Evolutionary conservation across 2,113 vertebrate genomes (phyloP), one percentile per base, ranked within the genome.

Genomic region (Cheilinus undulatus): DNA sequence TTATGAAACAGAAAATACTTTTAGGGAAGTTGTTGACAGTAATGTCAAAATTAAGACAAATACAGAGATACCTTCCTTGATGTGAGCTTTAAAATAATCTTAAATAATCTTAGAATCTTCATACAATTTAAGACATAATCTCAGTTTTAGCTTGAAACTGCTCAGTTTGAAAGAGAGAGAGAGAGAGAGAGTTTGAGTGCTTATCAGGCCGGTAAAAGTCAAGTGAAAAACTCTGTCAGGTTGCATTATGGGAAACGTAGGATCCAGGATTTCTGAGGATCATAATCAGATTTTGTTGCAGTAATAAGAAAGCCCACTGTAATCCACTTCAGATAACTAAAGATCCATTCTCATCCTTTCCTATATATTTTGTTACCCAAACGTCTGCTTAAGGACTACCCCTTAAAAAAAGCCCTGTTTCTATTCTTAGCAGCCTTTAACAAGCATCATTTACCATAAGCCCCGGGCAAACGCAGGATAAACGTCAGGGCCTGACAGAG

Each of bases 171-270:
- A 22, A 46, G 40, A 15, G 12, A n/a, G n/a, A n/a, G n/a, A n/a
- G n/a, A n/a, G n/a, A n/a, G n/a, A n/a, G n/a, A n/a, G n/a, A n/a
- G n/a, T n/a, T 49, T 40, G 13, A 13, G 40, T 22, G 30, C 59
- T 40, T 3, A 40, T 26, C 30, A 46, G 38, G 52, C 20, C 24
- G 40, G 42, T n/a, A 23, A 15, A 2, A 15, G 19, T 3, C 7
- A 17, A 17, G 13, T 1, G 43, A 38, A 57, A 49, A 10, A 57
- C 3, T 2, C 23, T 43, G 40, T 17, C 8, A n/a, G 20, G 27
- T 38, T 19, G 9, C 7, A 65, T 65, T 53, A 32, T 43, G 26
- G 45, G 46, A 61, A 60, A 24, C 24, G 57, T 52, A 52, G 36
- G 56, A 42, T 15, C 9, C 57, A 9, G 17, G 3, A 15, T 8